phyloP scores from a whole-genome alignment of 2,888 invertebrate species.

The Rhingia rostrata region DNA sequence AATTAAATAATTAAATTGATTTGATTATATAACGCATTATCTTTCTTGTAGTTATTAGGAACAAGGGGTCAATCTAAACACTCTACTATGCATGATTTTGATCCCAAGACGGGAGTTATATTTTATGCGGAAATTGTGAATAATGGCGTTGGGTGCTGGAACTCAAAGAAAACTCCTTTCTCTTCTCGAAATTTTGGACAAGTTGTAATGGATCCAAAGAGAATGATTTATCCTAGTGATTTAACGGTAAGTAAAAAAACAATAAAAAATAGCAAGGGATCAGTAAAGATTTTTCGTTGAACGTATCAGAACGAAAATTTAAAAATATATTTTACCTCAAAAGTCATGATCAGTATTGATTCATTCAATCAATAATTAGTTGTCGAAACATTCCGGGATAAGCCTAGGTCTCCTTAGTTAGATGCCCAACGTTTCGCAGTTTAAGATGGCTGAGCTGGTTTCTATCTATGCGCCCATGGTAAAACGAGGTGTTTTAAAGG shows the following conservation, averaged over 20 bases:
- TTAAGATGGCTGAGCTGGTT: too few relatives aligned
- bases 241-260: constrained; percentile 81
- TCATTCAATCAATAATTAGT: too few relatives aligned
- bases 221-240: constrained; percentile 89
- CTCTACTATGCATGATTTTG: constrained; percentile 88
- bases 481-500: too few relatives aligned
- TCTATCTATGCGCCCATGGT: too few relatives aligned
- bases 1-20: constrained; percentile 15
- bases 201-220: constrained; percentile 85
- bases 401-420: too few relatives aligned
- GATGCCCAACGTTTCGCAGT: too few relatives aligned
- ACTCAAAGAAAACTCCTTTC: constrained; percentile 83
- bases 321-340: too few relatives aligned
- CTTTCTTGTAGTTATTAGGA: constrained; percentile 84
- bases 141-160: constrained; percentile 91
- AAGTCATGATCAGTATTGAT: too few relatives aligned
- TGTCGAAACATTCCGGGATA: too few relatives aligned
- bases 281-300: too few relatives aligned
- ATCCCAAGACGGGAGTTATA: constrained; percentile 85
- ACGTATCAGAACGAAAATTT: too few relatives aligned
- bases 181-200: constrained; percentile 84
- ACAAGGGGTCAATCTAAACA: constrained; percentile 87
- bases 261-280: neutral
- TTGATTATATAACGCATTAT: neutral
- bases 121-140: constrained; percentile 89